Base-by-base conservation (phyloP, 1,140 invertebrate species). In the Brachionus asplanchnoidis region DNA sequence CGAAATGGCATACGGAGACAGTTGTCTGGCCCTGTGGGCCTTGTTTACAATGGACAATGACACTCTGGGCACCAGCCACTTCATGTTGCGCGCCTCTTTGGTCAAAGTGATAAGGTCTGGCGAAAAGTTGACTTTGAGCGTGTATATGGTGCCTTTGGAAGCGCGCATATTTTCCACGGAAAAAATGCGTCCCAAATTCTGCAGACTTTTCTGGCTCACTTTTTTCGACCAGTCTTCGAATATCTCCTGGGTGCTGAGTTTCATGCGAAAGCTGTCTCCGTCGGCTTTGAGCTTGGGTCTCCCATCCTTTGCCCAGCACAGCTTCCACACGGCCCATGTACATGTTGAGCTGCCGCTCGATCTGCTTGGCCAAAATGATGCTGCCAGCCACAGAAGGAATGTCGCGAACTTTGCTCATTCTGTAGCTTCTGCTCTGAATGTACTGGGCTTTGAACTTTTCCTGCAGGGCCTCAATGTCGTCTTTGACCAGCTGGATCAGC, bases 1-100 rank as follows among this genome's bases (percentile, higher is more conserved):
- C 3, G 97, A 99, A 86, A 99, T 98, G 6, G 97, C 98, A 91
- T 96, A 99, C 3, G 98, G 98, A 90, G 99, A 99, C 0, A 99
- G 92, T 88, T 98, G 95, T 90, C 98, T 99, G 0, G 97, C 97
- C 88, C 98, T 96, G 90, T 99, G 97, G 7, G 97, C 97, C 90
- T 98, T 98, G 90, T 99, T 99, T 0, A 99, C 96, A 86, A 99
- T 99, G 3, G 96, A 95, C 85, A 99, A 89, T 2, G 97, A 97
- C 60, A 99, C 95, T 86, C 98, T 92, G 89, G 98, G 56, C 50
- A 66, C 78, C n/a, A 84, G 26, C 44, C 46, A 75, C 83, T n/a
- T 32, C 42, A 78, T 80, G 11, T 65, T 53, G 84, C 87, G 83
- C 85, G 93, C 93, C 93, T 99, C 97, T 90, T 99, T 99, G 9